Percentiles rank a stretch among this genome's conserved stretches.
These are phyloP conservation scores for Zosterops lateralis DNA, from an alignment of 2,113 vertebrate species.

Conservation along the genomic window DNA sequence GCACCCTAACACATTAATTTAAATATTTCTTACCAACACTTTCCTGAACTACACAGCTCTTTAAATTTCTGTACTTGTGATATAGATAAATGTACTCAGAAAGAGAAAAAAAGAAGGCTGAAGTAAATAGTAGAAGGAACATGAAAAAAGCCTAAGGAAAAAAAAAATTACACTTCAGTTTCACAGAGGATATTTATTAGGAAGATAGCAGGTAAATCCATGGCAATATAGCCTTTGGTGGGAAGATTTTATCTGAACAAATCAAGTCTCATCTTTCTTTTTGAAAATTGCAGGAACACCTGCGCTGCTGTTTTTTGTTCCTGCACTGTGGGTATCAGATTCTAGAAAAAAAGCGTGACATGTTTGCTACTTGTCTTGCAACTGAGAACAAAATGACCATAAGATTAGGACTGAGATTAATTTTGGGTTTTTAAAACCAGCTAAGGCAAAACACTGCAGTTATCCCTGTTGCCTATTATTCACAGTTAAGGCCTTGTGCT, in stretches of 20 bases:
- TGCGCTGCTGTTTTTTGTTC: background rate
- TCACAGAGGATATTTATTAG: background rate
- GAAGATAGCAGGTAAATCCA: background rate
- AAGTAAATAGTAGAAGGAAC: background rate
- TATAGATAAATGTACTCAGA: background rate
- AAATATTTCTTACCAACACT: background rate
- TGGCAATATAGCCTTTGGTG: background rate
- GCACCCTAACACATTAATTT: background rate
- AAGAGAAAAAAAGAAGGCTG: background rate
- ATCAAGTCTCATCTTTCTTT: background rate
- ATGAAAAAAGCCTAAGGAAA: background rate
- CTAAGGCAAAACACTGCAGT: background rate
- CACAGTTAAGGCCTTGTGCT: background rate
- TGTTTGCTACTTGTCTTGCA: background rate
- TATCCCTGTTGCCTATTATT: background rate
- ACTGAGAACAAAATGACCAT: background rate
- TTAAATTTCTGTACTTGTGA: background rate
- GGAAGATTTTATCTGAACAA: constrained; percentile 19
- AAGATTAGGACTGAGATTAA: constrained; percentile 1
- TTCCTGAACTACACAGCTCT: background rate
- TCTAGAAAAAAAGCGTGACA: constrained; percentile 9
- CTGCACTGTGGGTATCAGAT: constrained; percentile 24
- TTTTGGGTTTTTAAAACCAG: background rate
- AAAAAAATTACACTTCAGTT: background rate
- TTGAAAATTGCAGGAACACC: background rate